Percentiles rank a stretch among this genome's conserved stretches.
Evolutionary conservation across 23 tunicate genomes (phyloP).

Genomic region (Styela plicata): DNA sequence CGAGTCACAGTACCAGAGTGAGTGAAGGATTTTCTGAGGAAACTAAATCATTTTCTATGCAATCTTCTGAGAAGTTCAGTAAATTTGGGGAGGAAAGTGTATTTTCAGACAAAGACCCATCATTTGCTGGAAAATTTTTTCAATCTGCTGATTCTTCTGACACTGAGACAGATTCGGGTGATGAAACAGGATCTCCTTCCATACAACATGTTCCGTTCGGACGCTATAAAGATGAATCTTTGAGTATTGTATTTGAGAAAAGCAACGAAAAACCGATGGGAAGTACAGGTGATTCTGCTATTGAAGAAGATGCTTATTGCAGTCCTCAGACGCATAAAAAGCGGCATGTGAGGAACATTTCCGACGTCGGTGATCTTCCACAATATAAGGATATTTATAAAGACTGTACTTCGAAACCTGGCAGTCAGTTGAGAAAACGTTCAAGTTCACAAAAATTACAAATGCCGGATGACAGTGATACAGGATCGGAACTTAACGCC

Average conservation of each 20-base stretch:
- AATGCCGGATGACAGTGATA: constrained; percentile 19
- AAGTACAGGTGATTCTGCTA: constrained; percentile 1
- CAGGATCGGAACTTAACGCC: constrained; percentile 31
- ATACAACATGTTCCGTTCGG: constrained; percentile 40
- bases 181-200: not conserved
- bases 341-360: not conserved
- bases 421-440: not conserved
- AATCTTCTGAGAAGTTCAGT: not conserved
- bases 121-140: not conserved
- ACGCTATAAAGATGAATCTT: constrained; percentile 42
- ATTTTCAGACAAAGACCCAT: not conserved
- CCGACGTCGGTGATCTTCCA: not conserved
- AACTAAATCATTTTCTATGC: not conserved
- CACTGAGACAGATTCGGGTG: not conserved
- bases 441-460: constrained; percentile 3
- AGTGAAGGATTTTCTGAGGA: not conserved
- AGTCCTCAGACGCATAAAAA: not conserved
- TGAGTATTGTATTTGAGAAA: constrained; percentile 70
- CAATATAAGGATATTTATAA: not conserved
- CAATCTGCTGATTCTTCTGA: not conserved
- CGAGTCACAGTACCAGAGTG: not conserved
- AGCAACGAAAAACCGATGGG: not conserved
- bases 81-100: not conserved
- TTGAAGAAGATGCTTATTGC: constrained; percentile 5
- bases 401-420: not conserved